A percentile compares a stretch with the other conserved stretches of the same genome.
These are phyloP conservation scores for Troglohyphantes excavatus DNA, from an alignment of 2,888 invertebrate genomes.

Conservation along the genomic window DNA sequence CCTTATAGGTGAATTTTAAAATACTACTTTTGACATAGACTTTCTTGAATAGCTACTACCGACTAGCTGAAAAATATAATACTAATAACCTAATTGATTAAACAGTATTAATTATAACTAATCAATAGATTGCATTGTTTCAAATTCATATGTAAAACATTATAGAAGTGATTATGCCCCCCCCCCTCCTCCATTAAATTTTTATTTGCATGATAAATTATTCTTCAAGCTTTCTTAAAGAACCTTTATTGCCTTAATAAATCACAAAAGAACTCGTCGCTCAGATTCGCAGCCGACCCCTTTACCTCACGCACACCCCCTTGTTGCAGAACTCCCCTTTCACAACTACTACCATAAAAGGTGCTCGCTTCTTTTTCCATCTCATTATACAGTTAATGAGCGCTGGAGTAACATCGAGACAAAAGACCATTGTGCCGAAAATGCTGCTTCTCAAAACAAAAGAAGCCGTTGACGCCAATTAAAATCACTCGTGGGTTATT, in stretches of 20 bases:
- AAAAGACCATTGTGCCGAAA: conserved; percentile 28
- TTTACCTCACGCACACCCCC: background rate
- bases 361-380: conserved; percentile 1
- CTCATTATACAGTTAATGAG: conserved; percentile 61
- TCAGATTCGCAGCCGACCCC: background rate
- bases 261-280: conserved; percentile 7
- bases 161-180: no score
- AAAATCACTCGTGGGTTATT: conserved; percentile 52
- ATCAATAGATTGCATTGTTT: no score
- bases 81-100: no score
- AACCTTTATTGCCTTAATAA: background rate
- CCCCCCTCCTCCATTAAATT: no score
- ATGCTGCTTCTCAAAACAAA: conserved; percentile 66
- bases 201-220: no score
- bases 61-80: no score
- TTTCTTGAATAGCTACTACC: no score
- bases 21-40: no score
- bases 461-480: conserved; percentile 75
- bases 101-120: no score
- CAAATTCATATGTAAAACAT: no score
- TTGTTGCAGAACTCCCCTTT: conserved; percentile 3
- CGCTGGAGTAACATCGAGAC: conserved; percentile 19
- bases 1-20: no score
- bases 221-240: background rate
- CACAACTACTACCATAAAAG: conserved; percentile 23